phyloP scores from a whole-genome alignment of 1,140 invertebrate genomes.

The Harpegnathos saltator region DNA sequence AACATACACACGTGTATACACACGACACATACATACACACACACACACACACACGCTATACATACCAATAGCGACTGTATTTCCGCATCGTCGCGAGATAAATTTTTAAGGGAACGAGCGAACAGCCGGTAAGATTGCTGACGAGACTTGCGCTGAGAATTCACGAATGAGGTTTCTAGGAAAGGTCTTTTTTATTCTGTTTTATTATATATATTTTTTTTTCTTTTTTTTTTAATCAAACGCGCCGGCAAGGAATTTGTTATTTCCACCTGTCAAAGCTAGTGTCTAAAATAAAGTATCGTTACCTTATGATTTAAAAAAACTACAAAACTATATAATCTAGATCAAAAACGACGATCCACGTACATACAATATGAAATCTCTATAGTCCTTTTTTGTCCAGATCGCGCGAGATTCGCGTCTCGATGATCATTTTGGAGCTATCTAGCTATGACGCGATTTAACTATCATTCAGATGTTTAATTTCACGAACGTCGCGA shows the following conservation, averaged over 20 bases:
- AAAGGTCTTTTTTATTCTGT: not conserved
- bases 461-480: too few relatives aligned
- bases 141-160: conserved; percentile 57
- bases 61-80: conserved; percentile 37
- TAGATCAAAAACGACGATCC: not conserved
- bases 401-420: too few relatives aligned
- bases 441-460: too few relatives aligned
- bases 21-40: too few relatives aligned
- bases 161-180: too few relatives aligned
- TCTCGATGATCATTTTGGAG: too few relatives aligned
- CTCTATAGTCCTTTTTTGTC: too few relatives aligned
- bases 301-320: not conserved
- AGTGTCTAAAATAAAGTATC: too few relatives aligned
- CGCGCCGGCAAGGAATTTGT: not conserved
- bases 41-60: too few relatives aligned
- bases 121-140: conserved; percentile 67
- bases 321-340: not conserved
- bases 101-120: conserved; percentile 33
- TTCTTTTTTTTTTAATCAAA: too few relatives aligned
- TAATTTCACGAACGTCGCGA: not conserved
- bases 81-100: not conserved
- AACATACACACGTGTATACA: too few relatives aligned
- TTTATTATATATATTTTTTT: too few relatives aligned
- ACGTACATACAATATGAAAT: not conserved
- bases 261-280: not conserved